Conservation (phyloP, 2,113 vertebrate species). For the Pterocles orientalis region DNA sequence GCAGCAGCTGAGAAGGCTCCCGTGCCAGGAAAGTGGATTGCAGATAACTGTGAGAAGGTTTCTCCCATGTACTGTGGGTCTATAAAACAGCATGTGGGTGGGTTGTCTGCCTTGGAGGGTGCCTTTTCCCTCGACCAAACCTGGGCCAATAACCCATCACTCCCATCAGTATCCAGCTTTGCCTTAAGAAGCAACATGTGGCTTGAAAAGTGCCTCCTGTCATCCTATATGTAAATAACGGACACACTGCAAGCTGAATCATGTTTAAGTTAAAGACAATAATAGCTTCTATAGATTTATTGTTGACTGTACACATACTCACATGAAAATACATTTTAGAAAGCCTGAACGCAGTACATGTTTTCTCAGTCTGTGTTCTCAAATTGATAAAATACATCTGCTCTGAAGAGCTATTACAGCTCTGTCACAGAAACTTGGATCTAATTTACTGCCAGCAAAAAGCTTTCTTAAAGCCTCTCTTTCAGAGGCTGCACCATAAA, state of each 20-base stretch:
- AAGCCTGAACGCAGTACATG: background rate
- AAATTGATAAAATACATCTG: constrained; percentile 69
- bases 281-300: constrained; percentile 5
- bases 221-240: background rate
- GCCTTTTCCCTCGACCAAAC: background rate
- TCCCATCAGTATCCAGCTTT: background rate
- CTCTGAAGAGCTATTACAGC: constrained; percentile 47
- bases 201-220: background rate
- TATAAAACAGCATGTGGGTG: background rate
- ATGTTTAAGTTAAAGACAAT: background rate
- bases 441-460: constrained; percentile 49
- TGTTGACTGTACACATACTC: constrained; percentile 27
- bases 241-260: background rate
- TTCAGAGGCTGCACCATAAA: constrained; percentile 26
- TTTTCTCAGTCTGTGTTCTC: constrained; percentile 28
- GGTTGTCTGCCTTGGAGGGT: background rate
- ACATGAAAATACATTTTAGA: constrained; percentile 10
- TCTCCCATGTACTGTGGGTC: background rate
- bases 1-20: background rate
- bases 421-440: constrained; percentile 48
- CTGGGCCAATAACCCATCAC: background rate
- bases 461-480: constrained; percentile 23
- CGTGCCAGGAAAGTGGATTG: background rate
- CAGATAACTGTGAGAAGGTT: background rate
- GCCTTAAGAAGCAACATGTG: background rate